Base-by-base conservation (phyloP, 2,113 vertebrate genomes). In the Rhizomys pruinosus region DNA sequence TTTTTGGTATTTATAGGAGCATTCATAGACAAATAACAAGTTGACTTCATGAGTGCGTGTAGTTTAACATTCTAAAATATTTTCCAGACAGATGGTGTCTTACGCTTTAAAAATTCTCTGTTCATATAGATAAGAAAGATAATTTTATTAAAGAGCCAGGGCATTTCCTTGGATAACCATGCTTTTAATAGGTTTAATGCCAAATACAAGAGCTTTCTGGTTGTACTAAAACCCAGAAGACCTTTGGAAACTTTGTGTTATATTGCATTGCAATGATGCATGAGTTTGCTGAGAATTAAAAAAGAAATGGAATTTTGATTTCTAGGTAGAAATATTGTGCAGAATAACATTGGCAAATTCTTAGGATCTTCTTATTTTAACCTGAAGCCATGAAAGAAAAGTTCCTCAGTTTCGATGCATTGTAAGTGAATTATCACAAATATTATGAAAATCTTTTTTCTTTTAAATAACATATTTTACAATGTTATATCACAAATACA, bases 211-310 rank as follows among this genome's bases (percentile, higher is more conserved):
- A 34, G 2, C 71, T 96, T 94, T 86, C 66, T 55, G 34, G 27
- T 19, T 76, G 19, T 2, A 72, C 74, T 72, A 13, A 59, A 84
- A 73, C 25, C 16, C 39, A 79, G 94, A 63, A 87, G 63, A n/a
- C 84, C 84, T 94, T 93, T 82, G 92, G 84, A 16, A 93, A 94
- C 72, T n/a, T 29, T 91, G 44, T 78, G 42, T 77, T 95, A 47
- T 37, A 63, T 52, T 72, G n/a, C 12, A 92, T 77, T 92, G 39
- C 68, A 94, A 37, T 84, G 91, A 94, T 89, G 47, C 76, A 69
- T 86, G 91, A 91, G 93, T 89, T 52, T 47, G n/a, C 34, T 95
- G 84, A 94, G 79, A 92, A 95, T 96, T 84, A 92, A 37, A 92
- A 94, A 95, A 68, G 22, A 76, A 95, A 95, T 92, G 47, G 61